Evolutionary conservation across 2,888 invertebrate genomes (phyloP).

Genomic region (Chloromyia formosa): DNA sequence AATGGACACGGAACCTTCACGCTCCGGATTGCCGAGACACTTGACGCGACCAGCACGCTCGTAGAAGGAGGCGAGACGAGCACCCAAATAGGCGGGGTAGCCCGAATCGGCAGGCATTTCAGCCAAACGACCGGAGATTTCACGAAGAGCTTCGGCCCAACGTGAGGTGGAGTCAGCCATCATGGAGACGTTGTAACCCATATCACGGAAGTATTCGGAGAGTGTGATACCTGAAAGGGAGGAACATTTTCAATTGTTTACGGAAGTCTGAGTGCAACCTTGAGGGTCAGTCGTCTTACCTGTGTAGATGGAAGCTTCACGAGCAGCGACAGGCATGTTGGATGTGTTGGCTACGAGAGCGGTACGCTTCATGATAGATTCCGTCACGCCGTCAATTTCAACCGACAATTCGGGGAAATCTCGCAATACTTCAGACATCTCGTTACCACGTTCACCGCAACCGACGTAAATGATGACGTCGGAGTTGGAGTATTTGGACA

Average conservation of each 20-base stretch:
- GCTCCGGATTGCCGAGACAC: slow-evolving; percentile 96
- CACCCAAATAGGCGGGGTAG: slow-evolving; percentile 99
- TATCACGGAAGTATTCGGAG: slow-evolving; percentile 99
- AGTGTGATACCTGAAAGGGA: slow-evolving; percentile 82
- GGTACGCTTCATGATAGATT: slow-evolving; percentile 99
- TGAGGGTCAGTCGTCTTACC: slow-evolving; percentile 70
- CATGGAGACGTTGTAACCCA: slow-evolving; percentile 99
- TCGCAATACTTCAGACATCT: slow-evolving; percentile 99
- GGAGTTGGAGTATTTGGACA: slow-evolving; percentile 99
- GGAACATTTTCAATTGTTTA: background rate
- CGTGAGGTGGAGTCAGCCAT: slow-evolving; percentile 99
- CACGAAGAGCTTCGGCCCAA: slow-evolving; percentile 99
- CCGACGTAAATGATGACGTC: slow-evolving; percentile 99
- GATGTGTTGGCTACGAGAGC: slow-evolving; percentile 99
- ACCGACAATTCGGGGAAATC: slow-evolving; percentile 99
- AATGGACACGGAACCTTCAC: slow-evolving; percentile 99
- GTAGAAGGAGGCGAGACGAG: slow-evolving; percentile 98
- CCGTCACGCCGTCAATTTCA: slow-evolving; percentile 95
- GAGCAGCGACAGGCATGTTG: slow-evolving; percentile 99
- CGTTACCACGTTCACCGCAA: slow-evolving; percentile 99
- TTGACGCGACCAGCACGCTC: slow-evolving; percentile 98
- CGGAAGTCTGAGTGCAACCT: background rate
- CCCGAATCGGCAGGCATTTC: slow-evolving; percentile 99
- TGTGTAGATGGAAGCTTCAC: slow-evolving; percentile 99
- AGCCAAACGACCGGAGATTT: slow-evolving; percentile 98